Conservation (phyloP, 2,113 vertebrate genomes). For the Pagrus major region DNA sequence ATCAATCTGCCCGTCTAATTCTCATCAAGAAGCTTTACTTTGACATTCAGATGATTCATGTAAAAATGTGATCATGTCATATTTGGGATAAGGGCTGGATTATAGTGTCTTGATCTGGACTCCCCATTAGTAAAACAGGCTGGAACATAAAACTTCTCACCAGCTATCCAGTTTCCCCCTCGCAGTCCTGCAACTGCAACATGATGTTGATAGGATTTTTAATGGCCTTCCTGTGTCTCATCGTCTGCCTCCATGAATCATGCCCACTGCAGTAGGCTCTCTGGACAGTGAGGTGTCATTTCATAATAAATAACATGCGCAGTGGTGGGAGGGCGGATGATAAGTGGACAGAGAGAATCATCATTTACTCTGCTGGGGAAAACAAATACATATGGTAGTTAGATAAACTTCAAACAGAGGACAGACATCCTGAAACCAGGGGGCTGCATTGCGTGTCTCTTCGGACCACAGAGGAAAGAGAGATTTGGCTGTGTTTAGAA, state of each 20-base stretch:
- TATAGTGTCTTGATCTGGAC: conserved; percentile 34
- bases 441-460: conserved; percentile 72
- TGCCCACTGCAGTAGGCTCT: conserved; percentile 62
- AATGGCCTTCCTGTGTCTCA: conserved; percentile 76
- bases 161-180: conserved; percentile 46
- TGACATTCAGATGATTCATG: not conserved
- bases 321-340: conserved; percentile 66
- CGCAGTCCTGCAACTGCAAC: conserved; percentile 52
- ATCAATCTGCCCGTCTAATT: not conserved
- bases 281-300: conserved; percentile 75
- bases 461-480: conserved; percentile 75
- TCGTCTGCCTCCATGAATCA: conserved; percentile 69
- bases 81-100: conserved; percentile 36
- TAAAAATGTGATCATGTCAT: conserved; percentile 14
- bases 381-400: conserved; percentile 78
- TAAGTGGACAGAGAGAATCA: conserved; percentile 71
- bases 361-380: conserved; percentile 75
- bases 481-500: conserved; percentile 80
- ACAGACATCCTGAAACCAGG: conserved; percentile 68
- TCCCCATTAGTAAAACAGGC: conserved; percentile 53
- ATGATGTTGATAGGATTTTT: conserved; percentile 75
- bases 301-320: conserved; percentile 78
- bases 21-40: not conserved
- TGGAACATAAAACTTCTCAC: conserved; percentile 48
- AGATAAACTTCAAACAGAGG: conserved; percentile 83